Percentiles rank a stretch among this genome's conserved stretches.
Conservation (phyloP, 2,888 invertebrate genomes). For the Tachystola acroxantha region DNA sequence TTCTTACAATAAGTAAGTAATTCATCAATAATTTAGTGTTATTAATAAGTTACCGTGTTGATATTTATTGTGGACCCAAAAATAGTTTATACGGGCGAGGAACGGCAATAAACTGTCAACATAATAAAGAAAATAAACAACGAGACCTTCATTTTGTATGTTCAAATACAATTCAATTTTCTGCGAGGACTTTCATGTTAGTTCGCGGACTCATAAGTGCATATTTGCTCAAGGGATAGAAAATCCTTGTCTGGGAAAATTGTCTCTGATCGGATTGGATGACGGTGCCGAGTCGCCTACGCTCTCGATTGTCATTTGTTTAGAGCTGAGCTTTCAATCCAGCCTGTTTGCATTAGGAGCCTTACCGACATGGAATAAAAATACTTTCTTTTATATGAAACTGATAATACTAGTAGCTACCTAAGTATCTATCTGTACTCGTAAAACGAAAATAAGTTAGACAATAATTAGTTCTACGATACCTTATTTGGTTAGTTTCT, state of each 20-base stretch:
- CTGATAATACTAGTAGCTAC: no score
- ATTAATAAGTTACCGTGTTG: no score
- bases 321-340: conserved; percentile 20
- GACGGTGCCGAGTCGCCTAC: conserved; percentile 33
- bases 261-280: conserved; percentile 59
- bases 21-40: no score
- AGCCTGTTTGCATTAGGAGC: conserved; percentile 28
- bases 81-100: conserved; percentile 9
- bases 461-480: no score
- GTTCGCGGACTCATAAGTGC: conserved; percentile 52
- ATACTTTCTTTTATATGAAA: no score
- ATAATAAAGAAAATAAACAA: conserved; percentile 32
- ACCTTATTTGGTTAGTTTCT: no score
- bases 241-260: conserved; percentile 57
- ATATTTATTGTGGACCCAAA: no score
- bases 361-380: conserved; percentile 22
- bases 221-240: conserved; percentile 59
- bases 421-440: no score
- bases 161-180: conserved; percentile 56
- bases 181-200: conserved; percentile 44
- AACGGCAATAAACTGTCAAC: conserved; percentile 16
- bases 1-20: no score
- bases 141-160: conserved; percentile 30
- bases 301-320: conserved; percentile 45
- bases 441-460: no score